Conservation (phyloP, 2,888 invertebrate species). For the Phania funesta region DNA sequence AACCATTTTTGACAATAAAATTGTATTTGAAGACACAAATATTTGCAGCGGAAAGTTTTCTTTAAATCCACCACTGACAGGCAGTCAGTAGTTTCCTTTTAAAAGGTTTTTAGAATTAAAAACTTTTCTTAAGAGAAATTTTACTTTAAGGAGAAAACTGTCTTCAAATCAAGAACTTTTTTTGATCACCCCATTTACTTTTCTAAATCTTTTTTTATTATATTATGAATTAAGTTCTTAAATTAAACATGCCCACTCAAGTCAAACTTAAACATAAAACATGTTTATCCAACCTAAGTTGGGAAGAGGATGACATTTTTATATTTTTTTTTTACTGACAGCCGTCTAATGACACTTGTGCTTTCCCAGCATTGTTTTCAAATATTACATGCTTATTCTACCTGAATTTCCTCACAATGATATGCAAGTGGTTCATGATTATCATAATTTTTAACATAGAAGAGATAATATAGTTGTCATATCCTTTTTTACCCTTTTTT, state of each 20-base stretch:
- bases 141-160: too few species aligned
- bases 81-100: too few species aligned
- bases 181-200: too few species aligned
- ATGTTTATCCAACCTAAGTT: background rate
- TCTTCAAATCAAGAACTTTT: too few species aligned
- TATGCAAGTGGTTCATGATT: slow-evolving; percentile 63
- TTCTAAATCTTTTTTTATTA: background rate
- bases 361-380: slow-evolving; percentile 37
- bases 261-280: background rate
- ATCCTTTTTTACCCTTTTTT: slow-evolving; percentile 1
- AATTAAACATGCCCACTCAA: background rate
- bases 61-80: too few species aligned
- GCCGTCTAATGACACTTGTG: slow-evolving; percentile 28
- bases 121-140: too few species aligned
- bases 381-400: slow-evolving; percentile 40
- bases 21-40: too few species aligned
- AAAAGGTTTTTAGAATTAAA: too few species aligned
- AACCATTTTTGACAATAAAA: too few species aligned
- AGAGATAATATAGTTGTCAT: slow-evolving; percentile 46
- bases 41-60: too few species aligned
- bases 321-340: slow-evolving; percentile 16
- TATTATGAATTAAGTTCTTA: background rate
- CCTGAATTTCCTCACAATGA: slow-evolving; percentile 37
- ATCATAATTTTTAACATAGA: slow-evolving; percentile 53
- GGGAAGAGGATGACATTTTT: slow-evolving; percentile 1